phyloP scores from a whole-genome alignment of 1,140 invertebrate species.

The Pissodes strobi region DNA sequence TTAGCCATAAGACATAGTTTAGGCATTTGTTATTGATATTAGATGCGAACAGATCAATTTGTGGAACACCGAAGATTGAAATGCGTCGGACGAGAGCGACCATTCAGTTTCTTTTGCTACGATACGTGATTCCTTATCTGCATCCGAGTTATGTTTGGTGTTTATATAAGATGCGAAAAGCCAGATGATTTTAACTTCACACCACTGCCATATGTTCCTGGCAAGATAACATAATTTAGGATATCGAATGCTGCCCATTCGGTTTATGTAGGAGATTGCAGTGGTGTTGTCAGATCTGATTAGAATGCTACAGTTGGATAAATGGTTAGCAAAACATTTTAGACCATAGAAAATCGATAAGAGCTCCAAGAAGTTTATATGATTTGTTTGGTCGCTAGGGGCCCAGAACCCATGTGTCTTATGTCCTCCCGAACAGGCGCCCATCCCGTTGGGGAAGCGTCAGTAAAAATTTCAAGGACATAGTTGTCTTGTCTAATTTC shows the following conservation, averaged over 20 bases:
- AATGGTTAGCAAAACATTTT: conserved; percentile 48
- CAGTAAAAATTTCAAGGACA: conserved; percentile 51
- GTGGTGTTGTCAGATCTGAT: conserved; percentile 52
- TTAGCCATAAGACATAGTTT: conserved; percentile 15
- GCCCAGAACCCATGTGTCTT: conserved; percentile 45
- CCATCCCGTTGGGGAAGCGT: conserved; percentile 52
- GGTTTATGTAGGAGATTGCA: no score
- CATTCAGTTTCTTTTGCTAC: conserved; percentile 12
- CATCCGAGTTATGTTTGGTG: conserved; percentile 46
- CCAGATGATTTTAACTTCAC: conserved; percentile 47
- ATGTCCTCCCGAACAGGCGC: conserved; percentile 41
- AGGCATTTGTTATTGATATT: no score
- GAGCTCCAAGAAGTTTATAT: conserved; percentile 55
- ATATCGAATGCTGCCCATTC: conserved; percentile 48
- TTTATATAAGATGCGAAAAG: conserved; percentile 53
- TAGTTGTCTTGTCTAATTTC: conserved; percentile 24
- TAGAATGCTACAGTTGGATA: conserved; percentile 45
- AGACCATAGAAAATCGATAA: conserved; percentile 48
- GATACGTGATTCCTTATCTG: conserved; percentile 41
- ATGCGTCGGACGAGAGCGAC: no score
- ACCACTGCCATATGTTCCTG: conserved; percentile 52
- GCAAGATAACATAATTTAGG: conserved; percentile 44
- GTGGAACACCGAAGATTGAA: no score
- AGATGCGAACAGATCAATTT: no score
- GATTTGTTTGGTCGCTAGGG: conserved; percentile 23